phyloP scores from a whole-genome alignment of 1,140 invertebrate genomes.

The Spodoptera litura region DNA sequence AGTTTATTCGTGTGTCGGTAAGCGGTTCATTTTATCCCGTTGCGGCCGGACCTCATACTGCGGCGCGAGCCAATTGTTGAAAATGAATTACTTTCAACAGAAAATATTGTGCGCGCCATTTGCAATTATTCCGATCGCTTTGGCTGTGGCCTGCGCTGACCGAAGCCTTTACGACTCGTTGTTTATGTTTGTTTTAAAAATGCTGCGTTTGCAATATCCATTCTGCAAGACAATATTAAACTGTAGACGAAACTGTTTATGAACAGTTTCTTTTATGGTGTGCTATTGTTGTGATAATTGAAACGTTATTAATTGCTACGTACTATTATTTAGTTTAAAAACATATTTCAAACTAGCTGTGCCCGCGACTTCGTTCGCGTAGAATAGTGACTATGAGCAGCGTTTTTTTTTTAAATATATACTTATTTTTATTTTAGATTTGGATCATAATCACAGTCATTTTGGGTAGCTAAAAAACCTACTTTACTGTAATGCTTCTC shows the following conservation, averaged over 20 bases:
- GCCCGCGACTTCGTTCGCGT: too few relatives aligned
- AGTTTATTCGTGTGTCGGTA: constrained; percentile 33
- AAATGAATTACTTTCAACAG: constrained; percentile 36
- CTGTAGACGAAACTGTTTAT: background rate
- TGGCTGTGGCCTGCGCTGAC: background rate
- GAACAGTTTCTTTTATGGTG: background rate
- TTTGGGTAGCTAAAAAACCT: too few relatives aligned
- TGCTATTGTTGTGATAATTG: too few relatives aligned
- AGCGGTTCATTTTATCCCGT: constrained; percentile 32
- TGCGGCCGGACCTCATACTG: constrained; percentile 31
- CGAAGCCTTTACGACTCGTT: constrained; percentile 13
- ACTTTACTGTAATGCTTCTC: too few relatives aligned
- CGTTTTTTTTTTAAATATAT: too few relatives aligned
- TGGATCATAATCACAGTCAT: too few relatives aligned
- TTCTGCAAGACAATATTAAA: constrained; percentile 24
- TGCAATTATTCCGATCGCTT: constrained; percentile 26
- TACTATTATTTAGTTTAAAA: too few relatives aligned
- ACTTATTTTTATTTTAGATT: too few relatives aligned
- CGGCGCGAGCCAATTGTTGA: constrained; percentile 17
- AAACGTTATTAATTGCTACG: too few relatives aligned
- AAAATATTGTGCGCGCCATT: constrained; percentile 26
- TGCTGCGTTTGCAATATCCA: constrained; percentile 9
- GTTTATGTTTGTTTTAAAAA: constrained; percentile 23
- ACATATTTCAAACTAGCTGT: too few relatives aligned
- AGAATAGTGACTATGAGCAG: too few relatives aligned